phyloP scores from a whole-genome alignment of 2,113 vertebrate species.

The Dipodomys spectabilis region DNA sequence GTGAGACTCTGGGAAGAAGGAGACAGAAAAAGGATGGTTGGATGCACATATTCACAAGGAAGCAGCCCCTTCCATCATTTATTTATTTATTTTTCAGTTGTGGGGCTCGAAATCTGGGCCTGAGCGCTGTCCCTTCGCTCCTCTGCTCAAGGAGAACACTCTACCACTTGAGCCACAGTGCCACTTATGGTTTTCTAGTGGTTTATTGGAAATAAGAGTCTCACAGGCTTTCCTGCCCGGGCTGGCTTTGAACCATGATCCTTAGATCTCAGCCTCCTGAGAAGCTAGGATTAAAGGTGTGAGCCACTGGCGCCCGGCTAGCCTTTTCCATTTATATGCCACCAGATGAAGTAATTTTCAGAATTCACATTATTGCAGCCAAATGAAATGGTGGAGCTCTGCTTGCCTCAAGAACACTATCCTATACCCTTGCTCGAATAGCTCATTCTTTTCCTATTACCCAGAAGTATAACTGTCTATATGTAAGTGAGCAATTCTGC shows the following conservation, averaged over 20 bases:
- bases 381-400: not conserved
- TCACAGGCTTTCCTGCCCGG: too few species aligned
- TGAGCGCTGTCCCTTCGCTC: too few species aligned
- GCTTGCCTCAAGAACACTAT: not conserved
- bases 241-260: too few species aligned
- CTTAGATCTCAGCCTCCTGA: too few species aligned
- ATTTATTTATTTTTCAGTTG: too few species aligned
- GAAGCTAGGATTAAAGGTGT: too few species aligned
- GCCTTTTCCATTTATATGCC: not conserved
- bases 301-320: too few species aligned
- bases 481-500: not conserved
- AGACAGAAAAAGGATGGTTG: not conserved
- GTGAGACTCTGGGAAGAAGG: not conserved
- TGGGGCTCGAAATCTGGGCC: too few species aligned
- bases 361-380: not conserved
- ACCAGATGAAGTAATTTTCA: not conserved
- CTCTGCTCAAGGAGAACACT: too few species aligned
- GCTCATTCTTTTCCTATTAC: not conserved
- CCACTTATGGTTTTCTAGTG: too few species aligned
- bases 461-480: not conserved
- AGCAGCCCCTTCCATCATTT: not conserved
- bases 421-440: not conserved
- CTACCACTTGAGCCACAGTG: too few species aligned
- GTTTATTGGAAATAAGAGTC: too few species aligned
- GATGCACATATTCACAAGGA: not conserved